Base-by-base conservation (phyloP, 2,888 invertebrate species). In the Mythimna lalbum region DNA sequence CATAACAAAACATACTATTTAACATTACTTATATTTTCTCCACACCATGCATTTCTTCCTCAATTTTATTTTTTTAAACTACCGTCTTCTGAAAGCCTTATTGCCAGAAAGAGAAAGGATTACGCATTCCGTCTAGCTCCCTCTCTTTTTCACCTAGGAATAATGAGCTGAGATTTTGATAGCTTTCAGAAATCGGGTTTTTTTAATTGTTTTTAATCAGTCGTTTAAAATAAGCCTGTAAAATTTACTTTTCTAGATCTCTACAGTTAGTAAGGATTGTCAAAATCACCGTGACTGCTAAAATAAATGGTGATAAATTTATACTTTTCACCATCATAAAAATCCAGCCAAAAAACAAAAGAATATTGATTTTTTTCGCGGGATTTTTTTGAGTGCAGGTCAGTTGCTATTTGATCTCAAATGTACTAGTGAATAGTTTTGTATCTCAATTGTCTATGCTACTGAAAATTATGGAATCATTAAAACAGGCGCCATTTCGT, bases 1-100 rank as follows among this genome's bases (percentile, higher is more conserved):
- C 77, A 78, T 80, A 83, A 82, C 83, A 82, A 74, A 72, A 82
- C 78, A 68, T 69, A 76, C 69, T 49, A 71, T 67, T 71, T 72
- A 84, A 84, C 83, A 84, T 84, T 82, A 76, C 17, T 77, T 71
- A 81, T 66, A 84, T 59, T 71, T 70, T 68, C 36, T 10, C 73
- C 76, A 76, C 43, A 76, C 73, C 79, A 57, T 85, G 76, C 70
- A 60, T 69, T 49, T 74, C 57, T 53, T 56, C 53, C 66, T 74
- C 56, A 63, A 69, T 67, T 53, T 55, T 21, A 5, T 43, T 57
- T 66, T 60, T 14, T 5, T 14, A 14, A 60, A 49, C 27, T n/a
- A 52, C 21, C 27, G 31, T 43, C 50, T 64, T 56, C 49, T 64
- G 31, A 12, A 64, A 64, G 14, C n/a, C 12, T 49, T 3, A 19